Conservation (phyloP, 2,888 invertebrate species). For the Conistra vaccinii region DNA sequence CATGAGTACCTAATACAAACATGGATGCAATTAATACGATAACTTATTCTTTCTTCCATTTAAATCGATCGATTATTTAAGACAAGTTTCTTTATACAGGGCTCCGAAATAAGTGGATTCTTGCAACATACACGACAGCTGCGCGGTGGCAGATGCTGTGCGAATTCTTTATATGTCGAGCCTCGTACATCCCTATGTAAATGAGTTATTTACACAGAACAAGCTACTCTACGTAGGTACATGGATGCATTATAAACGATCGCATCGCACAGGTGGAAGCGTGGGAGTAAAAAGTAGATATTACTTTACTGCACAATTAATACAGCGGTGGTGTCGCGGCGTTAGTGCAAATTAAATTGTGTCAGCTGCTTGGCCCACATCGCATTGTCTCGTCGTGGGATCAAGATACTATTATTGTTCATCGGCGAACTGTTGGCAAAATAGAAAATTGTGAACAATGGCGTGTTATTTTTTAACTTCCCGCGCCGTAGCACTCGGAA, state of each 20-base stretch:
- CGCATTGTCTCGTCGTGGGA: conserved; percentile 88
- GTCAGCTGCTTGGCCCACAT: conserved; percentile 89
- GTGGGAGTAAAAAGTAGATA: conserved; percentile 80
- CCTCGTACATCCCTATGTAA: conserved; percentile 64
- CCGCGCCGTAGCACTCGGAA: conserved; percentile 72
- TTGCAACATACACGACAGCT: conserved; percentile 72
- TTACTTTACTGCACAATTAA: conserved; percentile 77
- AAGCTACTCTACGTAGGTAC: conserved; percentile 47
- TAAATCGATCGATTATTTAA: conserved; percentile 33
- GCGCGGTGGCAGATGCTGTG: conserved; percentile 74
- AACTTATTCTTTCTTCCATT: conserved; percentile 42
- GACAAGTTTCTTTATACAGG: conserved; percentile 54
- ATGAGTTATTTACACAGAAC: conserved; percentile 63
- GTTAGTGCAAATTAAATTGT: conserved; percentile 88
- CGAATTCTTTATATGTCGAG: conserved; percentile 63
- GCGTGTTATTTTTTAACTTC: conserved; percentile 80
- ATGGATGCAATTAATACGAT: conserved; percentile 40
- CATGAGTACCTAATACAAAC: conserved; percentile 28
- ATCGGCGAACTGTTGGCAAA: conserved; percentile 82
- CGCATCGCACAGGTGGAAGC: conserved; percentile 77
- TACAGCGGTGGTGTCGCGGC: conserved; percentile 66
- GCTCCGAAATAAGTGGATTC: conserved; percentile 57
- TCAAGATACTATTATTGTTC: conserved; percentile 85
- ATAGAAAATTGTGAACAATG: conserved; percentile 88
- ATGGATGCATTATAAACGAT: conserved; percentile 62